Conservation (phyloP, 2,113 vertebrate genomes). For the Spea bombifrons region DNA sequence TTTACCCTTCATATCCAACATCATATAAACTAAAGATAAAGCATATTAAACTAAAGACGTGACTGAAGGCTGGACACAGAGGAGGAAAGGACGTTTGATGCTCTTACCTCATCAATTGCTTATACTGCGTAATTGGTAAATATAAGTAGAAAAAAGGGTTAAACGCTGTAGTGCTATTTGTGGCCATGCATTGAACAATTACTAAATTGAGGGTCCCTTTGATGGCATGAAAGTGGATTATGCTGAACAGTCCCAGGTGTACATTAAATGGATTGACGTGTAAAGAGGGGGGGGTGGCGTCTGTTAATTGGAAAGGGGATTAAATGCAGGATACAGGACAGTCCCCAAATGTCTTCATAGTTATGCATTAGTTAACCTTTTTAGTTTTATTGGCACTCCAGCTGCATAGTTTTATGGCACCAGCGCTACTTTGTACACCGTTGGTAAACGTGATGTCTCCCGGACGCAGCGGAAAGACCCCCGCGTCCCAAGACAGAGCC, state of each 20-base stretch:
- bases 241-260: conserved; percentile 58
- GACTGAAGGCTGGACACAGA: too few relatives aligned
- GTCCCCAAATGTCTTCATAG: not conserved
- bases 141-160: not conserved
- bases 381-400: not conserved
- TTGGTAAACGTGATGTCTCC: too few relatives aligned
- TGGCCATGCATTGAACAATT: conserved; percentile 26
- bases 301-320: conserved; percentile 59
- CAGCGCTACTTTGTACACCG: too few relatives aligned
- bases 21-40: too few relatives aligned
- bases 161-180: not conserved
- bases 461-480: too few relatives aligned
- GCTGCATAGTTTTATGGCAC: not conserved
- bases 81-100: too few relatives aligned
- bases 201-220: conserved; percentile 63
- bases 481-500: not conserved
- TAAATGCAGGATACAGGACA: conserved; percentile 51
- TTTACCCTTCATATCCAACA: too few relatives aligned
- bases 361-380: not conserved
- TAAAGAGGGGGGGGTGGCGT: conserved; percentile 52
- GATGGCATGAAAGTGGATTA: conserved; percentile 56
- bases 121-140: too few relatives aligned
- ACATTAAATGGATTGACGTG: conserved; percentile 66
- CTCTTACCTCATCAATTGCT: too few relatives aligned
- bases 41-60: too few relatives aligned